These are phyloP conservation scores for Nasonia longicornis DNA, from an alignment of 1,140 invertebrate species.

Conservation along the genomic window DNA sequence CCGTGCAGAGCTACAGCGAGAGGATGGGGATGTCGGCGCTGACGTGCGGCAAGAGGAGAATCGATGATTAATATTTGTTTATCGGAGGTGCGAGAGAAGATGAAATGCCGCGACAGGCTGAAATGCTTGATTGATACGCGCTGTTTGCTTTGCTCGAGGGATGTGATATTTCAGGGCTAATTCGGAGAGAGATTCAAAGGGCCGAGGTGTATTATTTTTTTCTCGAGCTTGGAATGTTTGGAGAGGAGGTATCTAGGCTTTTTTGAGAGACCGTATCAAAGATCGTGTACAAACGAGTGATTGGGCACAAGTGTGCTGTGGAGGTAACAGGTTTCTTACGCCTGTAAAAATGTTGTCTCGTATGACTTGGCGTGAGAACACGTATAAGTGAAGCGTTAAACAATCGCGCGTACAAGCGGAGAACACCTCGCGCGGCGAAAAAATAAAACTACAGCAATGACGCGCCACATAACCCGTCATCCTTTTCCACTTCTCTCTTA, in stretches of 20 bases:
- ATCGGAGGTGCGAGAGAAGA: background rate
- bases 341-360: no score
- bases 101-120: background rate
- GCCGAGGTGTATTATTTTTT: background rate
- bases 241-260: no score
- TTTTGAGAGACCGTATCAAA: background rate
- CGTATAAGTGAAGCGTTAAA: no score
- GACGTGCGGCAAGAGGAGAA: background rate
- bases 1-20: background rate
- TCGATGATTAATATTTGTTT: conserved; percentile 37
- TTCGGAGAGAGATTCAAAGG: background rate
- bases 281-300: background rate
- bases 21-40: conserved; percentile 6
- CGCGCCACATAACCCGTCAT: background rate
- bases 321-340: background rate
- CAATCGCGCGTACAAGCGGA: no score
- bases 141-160: conserved; percentile 31
- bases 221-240: background rate
- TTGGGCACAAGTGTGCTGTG: background rate
- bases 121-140: background rate
- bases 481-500: background rate
- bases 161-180: conserved; percentile 4
- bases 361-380: no score
- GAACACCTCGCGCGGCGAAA: background rate
- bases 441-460: background rate